These are phyloP conservation scores for Philopotamus ludificatus DNA, from an alignment of 1,140 invertebrate genomes.

Conservation along the genomic window DNA sequence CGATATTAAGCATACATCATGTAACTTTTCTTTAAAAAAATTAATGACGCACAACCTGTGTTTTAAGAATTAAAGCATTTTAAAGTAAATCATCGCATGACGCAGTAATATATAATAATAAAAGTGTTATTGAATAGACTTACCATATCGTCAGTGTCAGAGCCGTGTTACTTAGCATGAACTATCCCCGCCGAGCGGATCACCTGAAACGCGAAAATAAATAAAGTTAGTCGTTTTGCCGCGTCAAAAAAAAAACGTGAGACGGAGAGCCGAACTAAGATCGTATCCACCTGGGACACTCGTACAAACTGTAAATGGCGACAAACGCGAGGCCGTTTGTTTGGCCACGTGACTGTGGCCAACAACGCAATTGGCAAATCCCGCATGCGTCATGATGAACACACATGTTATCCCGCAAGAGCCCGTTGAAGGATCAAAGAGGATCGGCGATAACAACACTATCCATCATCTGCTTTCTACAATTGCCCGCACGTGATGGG, in stretches of 20 bases:
- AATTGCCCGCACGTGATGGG: constrained; percentile 12
- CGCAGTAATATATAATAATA: too few relatives aligned
- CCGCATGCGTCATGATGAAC: background rate
- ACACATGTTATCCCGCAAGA: background rate
- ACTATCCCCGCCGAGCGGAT: constrained; percentile 39
- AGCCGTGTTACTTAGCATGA: constrained; percentile 43
- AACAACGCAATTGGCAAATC: background rate
- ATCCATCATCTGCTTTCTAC: constrained; percentile 11
- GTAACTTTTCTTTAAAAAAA: too few relatives aligned
- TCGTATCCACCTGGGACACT: too few relatives aligned
- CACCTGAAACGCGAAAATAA: constrained; percentile 32
- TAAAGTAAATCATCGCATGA: too few relatives aligned
- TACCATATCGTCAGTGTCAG: constrained; percentile 60
- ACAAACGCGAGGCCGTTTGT: background rate
- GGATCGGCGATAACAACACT: constrained; percentile 3
- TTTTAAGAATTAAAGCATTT: too few relatives aligned
- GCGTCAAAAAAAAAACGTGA: too few relatives aligned
- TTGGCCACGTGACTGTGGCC: background rate
- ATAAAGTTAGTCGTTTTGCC: too few relatives aligned
- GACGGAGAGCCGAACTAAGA: too few relatives aligned
- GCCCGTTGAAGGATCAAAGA: background rate
- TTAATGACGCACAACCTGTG: too few relatives aligned
- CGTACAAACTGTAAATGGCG: too few relatives aligned
- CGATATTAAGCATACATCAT: too few relatives aligned
- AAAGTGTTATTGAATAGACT: too few relatives aligned